Evolutionary conservation across 2,797 vertebrate species (phyloP).

Genomic region (Sebastiscus albofasciatus): DNA sequence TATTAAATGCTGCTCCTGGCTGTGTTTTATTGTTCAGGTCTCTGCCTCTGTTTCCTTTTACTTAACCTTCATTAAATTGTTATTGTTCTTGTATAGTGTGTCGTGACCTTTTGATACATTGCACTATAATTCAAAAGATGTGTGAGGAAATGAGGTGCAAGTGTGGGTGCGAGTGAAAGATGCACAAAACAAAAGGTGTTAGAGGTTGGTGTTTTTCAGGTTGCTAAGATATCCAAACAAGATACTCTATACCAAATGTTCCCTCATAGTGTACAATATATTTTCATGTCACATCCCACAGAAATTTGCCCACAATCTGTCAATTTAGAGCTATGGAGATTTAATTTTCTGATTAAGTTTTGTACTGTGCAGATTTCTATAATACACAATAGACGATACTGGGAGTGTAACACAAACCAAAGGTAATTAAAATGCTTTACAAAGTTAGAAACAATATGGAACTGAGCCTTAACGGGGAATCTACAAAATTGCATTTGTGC

Average conservation of each 20-base stretch:
- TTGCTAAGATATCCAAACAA: not conserved
- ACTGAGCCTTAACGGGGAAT: not conserved
- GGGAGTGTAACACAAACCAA: not conserved
- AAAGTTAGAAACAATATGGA: not conserved
- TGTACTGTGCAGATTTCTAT: not conserved
- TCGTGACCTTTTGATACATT: slow-evolving; percentile 27
- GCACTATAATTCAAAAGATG: slow-evolving; percentile 5
- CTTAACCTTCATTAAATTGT: slow-evolving; percentile 31
- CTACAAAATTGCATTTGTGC: not conserved
- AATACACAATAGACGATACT: too few relatives aligned
- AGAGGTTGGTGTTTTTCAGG: not conserved
- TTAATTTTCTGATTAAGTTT: slow-evolving; percentile 7
- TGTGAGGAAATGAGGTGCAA: not conserved
- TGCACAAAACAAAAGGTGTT: not conserved
- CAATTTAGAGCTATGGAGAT: not conserved
- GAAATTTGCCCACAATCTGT: not conserved
- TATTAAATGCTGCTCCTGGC: not conserved
- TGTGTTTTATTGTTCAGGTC: not conserved
- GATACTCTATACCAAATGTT: not conserved
- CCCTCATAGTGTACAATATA: not conserved
- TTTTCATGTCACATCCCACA: not conserved
- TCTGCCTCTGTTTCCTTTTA: slow-evolving; percentile 10
- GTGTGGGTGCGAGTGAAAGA: not conserved
- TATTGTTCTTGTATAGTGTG: slow-evolving; percentile 16
- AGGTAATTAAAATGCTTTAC: not conserved